Evolutionary conservation across 2,113 vertebrate species (phyloP).

Genomic region (Theristicus caerulescens): DNA sequence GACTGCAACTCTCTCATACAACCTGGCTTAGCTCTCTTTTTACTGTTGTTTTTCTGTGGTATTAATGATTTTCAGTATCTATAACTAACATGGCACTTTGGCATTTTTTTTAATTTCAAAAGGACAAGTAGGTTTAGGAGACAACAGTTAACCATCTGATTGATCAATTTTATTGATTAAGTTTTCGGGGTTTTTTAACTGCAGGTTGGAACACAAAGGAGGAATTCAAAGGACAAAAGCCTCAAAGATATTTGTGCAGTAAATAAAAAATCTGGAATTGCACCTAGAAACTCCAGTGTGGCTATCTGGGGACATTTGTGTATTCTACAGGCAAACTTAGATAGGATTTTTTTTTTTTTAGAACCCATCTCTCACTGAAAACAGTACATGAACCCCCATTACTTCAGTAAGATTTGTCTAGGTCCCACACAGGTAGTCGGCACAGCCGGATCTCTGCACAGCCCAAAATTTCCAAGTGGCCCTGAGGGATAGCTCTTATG

Average conservation of each 20-base stretch:
- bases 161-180: not conserved
- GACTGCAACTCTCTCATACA: not conserved
- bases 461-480: not conserved
- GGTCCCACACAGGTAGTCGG: not conserved
- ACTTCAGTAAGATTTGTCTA: not conserved
- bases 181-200: not conserved
- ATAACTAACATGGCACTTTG: not conserved
- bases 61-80: not conserved
- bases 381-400: not conserved
- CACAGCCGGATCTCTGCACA: not conserved
- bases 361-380: not conserved
- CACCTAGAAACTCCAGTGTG: not conserved
- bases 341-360: not conserved
- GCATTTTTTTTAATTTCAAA: not conserved
- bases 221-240: not conserved
- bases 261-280: not conserved
- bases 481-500: not conserved
- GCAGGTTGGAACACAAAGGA: not conserved
- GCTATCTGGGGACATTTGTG: not conserved
- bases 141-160: not conserved
- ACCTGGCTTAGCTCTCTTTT: not conserved
- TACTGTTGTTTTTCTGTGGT: not conserved
- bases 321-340: not conserved
- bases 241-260: not conserved
- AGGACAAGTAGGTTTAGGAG: not conserved